Conservation (phyloP, 2,888 invertebrate genomes). For the Dorcus hopei region DNA sequence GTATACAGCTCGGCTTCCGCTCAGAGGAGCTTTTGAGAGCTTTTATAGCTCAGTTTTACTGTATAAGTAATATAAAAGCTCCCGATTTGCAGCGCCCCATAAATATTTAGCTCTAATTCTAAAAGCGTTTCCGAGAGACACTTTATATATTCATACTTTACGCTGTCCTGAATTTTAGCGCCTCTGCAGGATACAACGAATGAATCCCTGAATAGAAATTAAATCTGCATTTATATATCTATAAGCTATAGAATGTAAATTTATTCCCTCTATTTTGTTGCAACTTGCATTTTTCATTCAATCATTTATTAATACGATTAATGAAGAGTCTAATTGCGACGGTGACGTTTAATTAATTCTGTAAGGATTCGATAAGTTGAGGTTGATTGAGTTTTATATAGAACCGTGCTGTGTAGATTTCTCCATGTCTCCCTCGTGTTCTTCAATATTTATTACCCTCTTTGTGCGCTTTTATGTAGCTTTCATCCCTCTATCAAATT, state of each 20-base stretch:
- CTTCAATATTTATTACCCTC: constrained; percentile 26
- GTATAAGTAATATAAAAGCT: constrained; percentile 53
- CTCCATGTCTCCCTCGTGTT: constrained; percentile 4
- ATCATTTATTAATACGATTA: too few relatives aligned
- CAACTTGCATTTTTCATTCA: too few relatives aligned
- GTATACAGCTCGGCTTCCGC: constrained; percentile 44
- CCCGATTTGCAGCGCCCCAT: constrained; percentile 51
- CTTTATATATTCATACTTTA: constrained; percentile 10
- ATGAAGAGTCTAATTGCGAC: too few relatives aligned
- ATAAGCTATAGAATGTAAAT: neutral
- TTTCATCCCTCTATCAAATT: constrained; percentile 33
- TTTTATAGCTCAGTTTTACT: constrained; percentile 50
- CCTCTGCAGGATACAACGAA: constrained; percentile 3
- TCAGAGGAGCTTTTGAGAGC: constrained; percentile 44
- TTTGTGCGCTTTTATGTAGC: constrained; percentile 29
- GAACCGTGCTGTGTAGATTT: constrained; percentile 3
- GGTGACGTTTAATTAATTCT: too few relatives aligned
- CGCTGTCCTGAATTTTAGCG: constrained; percentile 8
- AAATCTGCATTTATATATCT: neutral
- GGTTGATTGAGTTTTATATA: constrained; percentile 3
- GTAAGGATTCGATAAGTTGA: too few relatives aligned
- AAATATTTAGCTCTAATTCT: constrained; percentile 52
- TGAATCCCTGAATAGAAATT: neutral
- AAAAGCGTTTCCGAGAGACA: constrained; percentile 17
- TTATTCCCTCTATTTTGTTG: neutral